These are phyloP conservation scores for Heliopora coerulea DNA, from an alignment of 92 coral and sea anemone species.

Conservation along the genomic window DNA sequence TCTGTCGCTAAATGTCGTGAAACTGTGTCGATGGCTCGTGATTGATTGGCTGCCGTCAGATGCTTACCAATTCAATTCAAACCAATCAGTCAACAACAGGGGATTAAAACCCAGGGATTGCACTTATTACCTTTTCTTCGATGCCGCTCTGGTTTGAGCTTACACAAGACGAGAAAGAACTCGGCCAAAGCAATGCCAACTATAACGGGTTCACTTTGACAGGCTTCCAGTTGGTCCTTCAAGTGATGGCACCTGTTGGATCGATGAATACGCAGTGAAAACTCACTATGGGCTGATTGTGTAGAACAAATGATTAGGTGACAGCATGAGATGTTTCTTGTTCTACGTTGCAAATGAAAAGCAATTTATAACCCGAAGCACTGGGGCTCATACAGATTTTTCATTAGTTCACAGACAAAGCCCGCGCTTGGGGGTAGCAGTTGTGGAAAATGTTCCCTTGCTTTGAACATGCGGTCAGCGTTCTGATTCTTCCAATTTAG, in stretches of 20 bases:
- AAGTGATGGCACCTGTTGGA: conserved; percentile 38
- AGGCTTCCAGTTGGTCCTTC: conserved; percentile 46
- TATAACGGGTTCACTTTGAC: conserved; percentile 6
- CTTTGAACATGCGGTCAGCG: conserved; percentile 40
- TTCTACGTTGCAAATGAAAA: conserved; percentile 45
- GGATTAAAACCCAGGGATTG: conserved; percentile 33
- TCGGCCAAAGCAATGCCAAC: background rate
- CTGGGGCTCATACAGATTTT: conserved; percentile 48
- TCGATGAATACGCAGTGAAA: conserved; percentile 24
- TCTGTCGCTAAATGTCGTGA: conserved; percentile 27
- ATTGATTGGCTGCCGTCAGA: conserved; percentile 44
- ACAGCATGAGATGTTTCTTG: conserved; percentile 48
- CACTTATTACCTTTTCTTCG: conserved; percentile 5
- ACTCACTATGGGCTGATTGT: conserved; percentile 43
- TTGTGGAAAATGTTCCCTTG: conserved; percentile 30
- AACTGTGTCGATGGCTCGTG: conserved; percentile 29
- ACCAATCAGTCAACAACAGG: conserved; percentile 43
- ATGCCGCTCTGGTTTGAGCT: conserved; percentile 16
- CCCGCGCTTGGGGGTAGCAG: conserved; percentile 45
- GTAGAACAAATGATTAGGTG: conserved; percentile 37
- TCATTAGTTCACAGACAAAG: conserved; percentile 43
- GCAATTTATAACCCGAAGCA: conserved; percentile 43
- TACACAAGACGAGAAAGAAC: conserved; percentile 2
- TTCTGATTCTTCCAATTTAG: background rate
- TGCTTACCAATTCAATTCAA: conserved; percentile 42